These are phyloP conservation scores for Lacanobia oleracea DNA, from an alignment of 2,888 invertebrate species.

Conservation along the genomic window DNA sequence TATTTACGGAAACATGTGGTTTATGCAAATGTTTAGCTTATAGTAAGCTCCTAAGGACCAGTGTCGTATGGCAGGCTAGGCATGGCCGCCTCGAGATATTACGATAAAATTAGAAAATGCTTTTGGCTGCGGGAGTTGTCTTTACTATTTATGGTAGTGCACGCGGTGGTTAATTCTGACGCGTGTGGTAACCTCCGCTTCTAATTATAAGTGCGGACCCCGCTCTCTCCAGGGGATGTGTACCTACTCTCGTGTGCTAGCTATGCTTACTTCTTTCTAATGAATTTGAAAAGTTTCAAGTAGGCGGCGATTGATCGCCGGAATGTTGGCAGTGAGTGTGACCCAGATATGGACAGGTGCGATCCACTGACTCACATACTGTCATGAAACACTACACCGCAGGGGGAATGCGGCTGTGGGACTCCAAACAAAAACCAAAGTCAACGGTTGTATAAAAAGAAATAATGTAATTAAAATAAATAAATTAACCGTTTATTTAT, in stretches of 20 bases:
- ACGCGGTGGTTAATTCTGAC: conserved; percentile 76
- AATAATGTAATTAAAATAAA: conserved; percentile 91
- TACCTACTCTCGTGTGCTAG: conserved; percentile 50
- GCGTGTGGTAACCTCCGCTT: conserved; percentile 78
- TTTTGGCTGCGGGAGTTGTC: conserved; percentile 81
- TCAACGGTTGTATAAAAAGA: conserved; percentile 89
- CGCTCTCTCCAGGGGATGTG: conserved; percentile 61
- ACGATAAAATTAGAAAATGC: conserved; percentile 86
- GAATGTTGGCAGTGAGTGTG: conserved; percentile 76
- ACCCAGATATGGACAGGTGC: conserved; percentile 80
- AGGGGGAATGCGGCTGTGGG: conserved; percentile 71
- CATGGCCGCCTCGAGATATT: conserved; percentile 70
- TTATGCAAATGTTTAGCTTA: conserved; percentile 70
- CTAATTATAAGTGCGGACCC: conserved; percentile 71
- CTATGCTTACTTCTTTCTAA: conserved; percentile 45
- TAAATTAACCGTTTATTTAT: conserved; percentile 91
- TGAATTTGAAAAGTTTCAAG: conserved; percentile 63
- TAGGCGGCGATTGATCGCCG: conserved; percentile 62
- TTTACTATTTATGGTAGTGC: conserved; percentile 90
- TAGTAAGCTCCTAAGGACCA: conserved; percentile 59
- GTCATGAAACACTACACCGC: conserved; percentile 65
- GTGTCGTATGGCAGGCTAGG: conserved; percentile 65
- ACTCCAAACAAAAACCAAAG: conserved; percentile 83
- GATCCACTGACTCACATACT: conserved; percentile 64
- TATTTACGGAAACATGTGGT: conserved; percentile 78